Base-by-base conservation (phyloP, 2,113 vertebrate species). In the Albula glossodonta region DNA sequence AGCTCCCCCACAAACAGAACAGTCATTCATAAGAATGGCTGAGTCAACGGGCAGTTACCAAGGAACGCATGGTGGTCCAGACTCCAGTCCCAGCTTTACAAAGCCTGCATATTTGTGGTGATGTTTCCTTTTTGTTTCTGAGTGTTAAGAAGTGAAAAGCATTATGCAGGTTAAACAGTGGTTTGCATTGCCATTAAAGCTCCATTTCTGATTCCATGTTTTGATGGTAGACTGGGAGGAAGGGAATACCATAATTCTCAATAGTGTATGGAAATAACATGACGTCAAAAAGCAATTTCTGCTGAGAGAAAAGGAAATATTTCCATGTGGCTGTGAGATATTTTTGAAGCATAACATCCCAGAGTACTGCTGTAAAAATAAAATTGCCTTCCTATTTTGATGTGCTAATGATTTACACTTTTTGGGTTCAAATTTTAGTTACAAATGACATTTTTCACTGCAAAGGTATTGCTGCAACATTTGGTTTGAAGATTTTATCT, bases 141-240 rank as follows among this genome's bases (percentile, higher is more conserved):
- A 31, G 49, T 52, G 63, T 22, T 5, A 31, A 66, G 19, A 10
- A 70, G 57, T 74, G 63, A 50, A 53, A 63, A 25, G 48, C 17
- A 51, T 12, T 4, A 81, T 66, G 49, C 13, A 12, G 60, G 51
- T 25, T 78, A 2, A 41, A 31, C 41, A n/a, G 63, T 78, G 41
- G 51, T 87, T 86, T 77, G 17, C 10, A 50, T n/a, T 80, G 82
- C 50, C 48, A 49, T 48, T 70, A 66, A 60, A 13, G 83, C 60
- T 86, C 50, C 82, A 60, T 53, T 86, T 70, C 49, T 50, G 87
- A 77, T n/a, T 81, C 86, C 86, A 86, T 88, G 84, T 89, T 87
- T 90, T 88, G 88, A 83, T 80, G 74, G 80, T 52, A 8, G 81
- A 51, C 25, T 51, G 74, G 83, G 41, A 41, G 56, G 53, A 85